Evolutionary conservation across 2,888 invertebrate genomes (phyloP).

Genomic region (Thysanoteuthis rhombus): DNA sequence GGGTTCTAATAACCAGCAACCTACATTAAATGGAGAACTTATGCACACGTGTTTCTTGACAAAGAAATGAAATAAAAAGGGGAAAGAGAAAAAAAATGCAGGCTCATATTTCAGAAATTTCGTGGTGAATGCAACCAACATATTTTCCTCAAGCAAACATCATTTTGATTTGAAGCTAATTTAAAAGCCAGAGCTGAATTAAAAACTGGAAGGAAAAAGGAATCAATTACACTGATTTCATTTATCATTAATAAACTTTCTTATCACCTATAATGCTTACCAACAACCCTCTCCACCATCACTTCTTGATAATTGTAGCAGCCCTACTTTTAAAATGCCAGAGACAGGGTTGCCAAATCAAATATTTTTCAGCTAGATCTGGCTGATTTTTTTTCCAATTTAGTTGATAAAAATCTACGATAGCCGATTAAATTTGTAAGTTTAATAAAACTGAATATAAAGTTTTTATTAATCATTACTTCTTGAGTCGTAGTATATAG

Average conservation of each 20-base stretch:
- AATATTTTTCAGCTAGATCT: no score
- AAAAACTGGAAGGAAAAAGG: background rate
- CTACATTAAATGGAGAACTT: no score
- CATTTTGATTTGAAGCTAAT: background rate
- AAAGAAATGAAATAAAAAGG: no score
- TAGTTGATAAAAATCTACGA: no score
- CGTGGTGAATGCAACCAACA: background rate
- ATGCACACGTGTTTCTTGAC: background rate
- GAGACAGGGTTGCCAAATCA: no score
- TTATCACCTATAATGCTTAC: background rate
- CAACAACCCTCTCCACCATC: background rate
- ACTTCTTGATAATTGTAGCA: background rate
- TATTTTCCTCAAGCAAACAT: background rate
- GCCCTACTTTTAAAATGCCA: background rate
- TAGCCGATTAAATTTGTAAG: no score
- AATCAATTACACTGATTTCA: background rate
- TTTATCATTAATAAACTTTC: background rate
- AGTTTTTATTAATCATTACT: no score
- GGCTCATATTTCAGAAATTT: background rate
- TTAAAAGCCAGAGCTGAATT: background rate
- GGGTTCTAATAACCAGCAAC: no score
- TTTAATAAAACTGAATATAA: no score
- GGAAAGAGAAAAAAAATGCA: background rate
- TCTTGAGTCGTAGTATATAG: no score
- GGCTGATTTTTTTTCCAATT: no score